Conservation (phyloP, 1,140 invertebrate species). For the Hyposmocoma kahamanoa region DNA sequence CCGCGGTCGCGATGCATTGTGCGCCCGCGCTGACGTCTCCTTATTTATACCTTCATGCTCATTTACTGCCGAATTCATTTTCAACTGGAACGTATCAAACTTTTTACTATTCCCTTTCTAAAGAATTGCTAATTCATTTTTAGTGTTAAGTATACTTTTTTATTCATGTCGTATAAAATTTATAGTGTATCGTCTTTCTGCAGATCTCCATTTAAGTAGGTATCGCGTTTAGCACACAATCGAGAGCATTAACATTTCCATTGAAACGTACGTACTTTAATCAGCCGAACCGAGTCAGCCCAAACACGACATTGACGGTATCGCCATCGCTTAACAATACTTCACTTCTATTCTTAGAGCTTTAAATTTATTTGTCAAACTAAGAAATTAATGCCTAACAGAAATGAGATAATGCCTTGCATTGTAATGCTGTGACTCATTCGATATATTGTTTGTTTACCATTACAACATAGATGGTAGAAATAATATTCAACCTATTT, state of each 20-base stretch:
- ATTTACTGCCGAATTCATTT: conserved; percentile 44
- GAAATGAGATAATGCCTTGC: background rate
- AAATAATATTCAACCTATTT: conserved; percentile 18
- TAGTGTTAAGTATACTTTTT: conserved; percentile 33
- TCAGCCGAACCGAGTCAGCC: conserved; percentile 23
- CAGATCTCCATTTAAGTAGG: conserved; percentile 34
- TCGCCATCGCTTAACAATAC: conserved; percentile 1
- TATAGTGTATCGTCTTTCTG: conserved; percentile 52
- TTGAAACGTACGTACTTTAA: conserved; percentile 34
- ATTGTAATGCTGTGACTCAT: background rate
- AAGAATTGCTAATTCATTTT: conserved; percentile 50
- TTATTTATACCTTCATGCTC: conserved; percentile 71
- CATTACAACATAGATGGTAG: conserved; percentile 7
- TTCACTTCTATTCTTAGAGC: background rate
- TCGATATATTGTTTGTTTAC: conserved; percentile 15
- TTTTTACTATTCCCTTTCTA: conserved; percentile 37
- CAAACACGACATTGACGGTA: conserved; percentile 14
- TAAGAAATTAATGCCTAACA: background rate
- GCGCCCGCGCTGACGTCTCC: conserved; percentile 37
- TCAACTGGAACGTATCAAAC: conserved; percentile 34
- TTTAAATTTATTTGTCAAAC: background rate
- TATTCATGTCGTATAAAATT: conserved; percentile 43
- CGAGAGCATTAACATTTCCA: conserved; percentile 54
- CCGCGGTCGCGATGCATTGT: conserved; percentile 41
- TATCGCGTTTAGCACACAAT: conserved; percentile 56